Base-by-base conservation (phyloP, 2,113 vertebrate species). In the Cyanoramphus novaezelandiae region DNA sequence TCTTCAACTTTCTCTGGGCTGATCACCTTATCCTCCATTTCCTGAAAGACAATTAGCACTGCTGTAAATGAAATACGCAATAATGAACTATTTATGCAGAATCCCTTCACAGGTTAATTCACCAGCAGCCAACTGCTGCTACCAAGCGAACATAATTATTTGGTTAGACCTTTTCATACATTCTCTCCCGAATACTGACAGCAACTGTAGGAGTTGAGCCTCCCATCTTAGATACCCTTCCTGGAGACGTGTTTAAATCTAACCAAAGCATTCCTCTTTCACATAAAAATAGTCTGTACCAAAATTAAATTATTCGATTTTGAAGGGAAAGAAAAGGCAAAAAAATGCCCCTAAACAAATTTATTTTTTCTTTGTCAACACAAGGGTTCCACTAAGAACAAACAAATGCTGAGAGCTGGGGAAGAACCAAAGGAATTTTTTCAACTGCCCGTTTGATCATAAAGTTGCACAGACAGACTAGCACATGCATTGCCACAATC, bases 1-100 rank as follows among this genome's bases (percentile, higher is more conserved):
- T 99, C 99, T 98, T 99, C 99, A 84, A 97, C 98, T 96, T 99
- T 99, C 96, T 99, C 99, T 82, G 99, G 99, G 97, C 98, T 99
- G 96, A 99, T 98, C 94, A 99, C 98, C 91, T 99, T 99, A 95
- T 99, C 99, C 70, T 99, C 99, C 96, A 99, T 99, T 98, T 99
- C 98, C 98, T 99, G 86, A 96, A 98, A 97, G 76, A 91, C 78
- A 95, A 60, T 47, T 18, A 93, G 47, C 12, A 57, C 62, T 15
- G 86, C 53, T 27, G 39, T 52, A 75, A 86, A 62, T 79, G 1
- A 87, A 52, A 94, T 90, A 50, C 2, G 44, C 35, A 95, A 23
- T 78, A 90, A 74, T 44, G 50, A 82, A 53, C 94, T 71, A 91
- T 50, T 86, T 79, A 47, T 35, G 14, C 43, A 79, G 65, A 89